A percentile compares a stretch with the other conserved stretches of the same genome.
These are phyloP conservation scores for Heliconius ismenius DNA, from an alignment of 2,888 invertebrate genomes.

Conservation along the genomic window DNA sequence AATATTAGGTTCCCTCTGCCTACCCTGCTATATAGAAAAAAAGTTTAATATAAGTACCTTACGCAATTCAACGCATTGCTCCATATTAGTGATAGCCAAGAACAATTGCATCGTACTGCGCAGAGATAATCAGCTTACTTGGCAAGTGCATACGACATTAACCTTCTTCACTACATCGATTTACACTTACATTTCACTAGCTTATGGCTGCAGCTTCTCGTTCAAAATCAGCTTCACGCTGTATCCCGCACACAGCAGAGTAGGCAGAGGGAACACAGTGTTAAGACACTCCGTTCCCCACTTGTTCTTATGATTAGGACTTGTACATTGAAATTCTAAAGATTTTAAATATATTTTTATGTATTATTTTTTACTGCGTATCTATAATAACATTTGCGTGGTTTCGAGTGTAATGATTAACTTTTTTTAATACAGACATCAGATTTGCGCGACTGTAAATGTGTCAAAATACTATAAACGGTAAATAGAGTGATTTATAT, in stretches of 20 bases:
- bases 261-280: too few relatives aligned
- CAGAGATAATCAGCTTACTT: slow-evolving; percentile 34
- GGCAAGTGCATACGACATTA: slow-evolving; percentile 33
- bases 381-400: not conserved
- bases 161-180: slow-evolving; percentile 32
- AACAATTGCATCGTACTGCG: slow-evolving; percentile 33
- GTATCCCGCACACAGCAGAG: too few relatives aligned
- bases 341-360: too few relatives aligned
- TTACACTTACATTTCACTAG: slow-evolving; percentile 21
- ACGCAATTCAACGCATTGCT: slow-evolving; percentile 25
- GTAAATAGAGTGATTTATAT: not conserved
- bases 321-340: too few relatives aligned
- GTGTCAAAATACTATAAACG: not conserved
- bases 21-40: not conserved
- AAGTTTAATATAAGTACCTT: not conserved
- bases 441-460: not conserved
- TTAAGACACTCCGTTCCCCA: too few relatives aligned
- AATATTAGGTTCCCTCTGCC: not conserved
- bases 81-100: slow-evolving; percentile 27
- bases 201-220: not conserved
- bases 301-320: not conserved
- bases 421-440: too few relatives aligned
- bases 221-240: too few relatives aligned
- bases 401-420: not conserved
- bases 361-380: not conserved